Evolutionary conservation across 1,140 invertebrate species (phyloP), one percentile per base, ranked within the genome.

Genomic region (Pseudomyrmex gracilis): DNA sequence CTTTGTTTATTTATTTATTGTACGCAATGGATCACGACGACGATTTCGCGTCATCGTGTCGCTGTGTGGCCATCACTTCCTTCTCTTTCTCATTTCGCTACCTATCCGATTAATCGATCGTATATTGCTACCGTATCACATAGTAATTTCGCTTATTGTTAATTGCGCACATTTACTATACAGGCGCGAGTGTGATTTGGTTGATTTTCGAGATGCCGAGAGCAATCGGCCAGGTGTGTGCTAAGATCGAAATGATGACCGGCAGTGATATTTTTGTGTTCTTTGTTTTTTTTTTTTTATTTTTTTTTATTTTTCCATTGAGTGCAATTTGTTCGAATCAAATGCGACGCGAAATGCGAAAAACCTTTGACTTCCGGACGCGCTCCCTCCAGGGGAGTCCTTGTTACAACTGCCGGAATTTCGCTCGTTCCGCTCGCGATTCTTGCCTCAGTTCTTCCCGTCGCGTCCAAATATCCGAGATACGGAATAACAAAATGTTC

Each of bases 111-210:
- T 73, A 87, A 64, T 83, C 70, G 57, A 77, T 67, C 73, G 22
- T 85, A 87, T 88, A 90, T 90, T 88, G 85, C 88, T 89, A 90
- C 70, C 82, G 68, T 90, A 90, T 90, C 89, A 90, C 89, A 90
- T 85, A 89, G 63, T 84, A 86, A 34, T 34, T 85, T 87, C 76
- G 58, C 83, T 88, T 84, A 88, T 82, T 60, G 66, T 85, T 63
- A 76, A 87, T 77, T 77, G 77, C 51, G 71, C 73, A 76, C 5
- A 5, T 34, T 34, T 34, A 80, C 51, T 77, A 58, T 12, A n/a
- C 22, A 49, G 63, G 49, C 64, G 82, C 51, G 82, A 63, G 34
- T 55, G 57, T 64, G 57, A 73, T 47, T 55, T 68, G 45, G 57
- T 22, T 58, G 15, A 22, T n/a, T 61, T 20, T 60, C 68, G 57